Evolutionary conservation across 1,140 invertebrate genomes (phyloP), one percentile per base, ranked within the genome.

Genomic region (Conus ventricosus): DNA sequence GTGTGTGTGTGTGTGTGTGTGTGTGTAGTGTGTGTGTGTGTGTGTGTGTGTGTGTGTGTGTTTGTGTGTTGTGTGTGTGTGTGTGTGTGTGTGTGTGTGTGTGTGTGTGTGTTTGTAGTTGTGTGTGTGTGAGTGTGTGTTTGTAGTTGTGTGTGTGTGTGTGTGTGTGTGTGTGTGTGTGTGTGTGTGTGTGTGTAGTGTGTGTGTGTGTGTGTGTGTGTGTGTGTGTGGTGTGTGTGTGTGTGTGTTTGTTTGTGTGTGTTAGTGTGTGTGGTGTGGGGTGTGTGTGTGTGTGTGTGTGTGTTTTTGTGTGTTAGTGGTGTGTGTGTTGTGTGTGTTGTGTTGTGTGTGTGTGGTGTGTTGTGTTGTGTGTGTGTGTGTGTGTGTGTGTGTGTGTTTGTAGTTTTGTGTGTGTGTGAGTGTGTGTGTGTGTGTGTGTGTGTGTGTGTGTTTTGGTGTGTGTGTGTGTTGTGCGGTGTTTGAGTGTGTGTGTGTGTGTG

Each of bases 171-270:
- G 71, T 20, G 71, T 20, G 71, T 75, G 71, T 25, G 71, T 75
- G 71, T 25, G 71, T 20, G 71, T 20, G 71, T 20, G 71, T 75
- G 71, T 25, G 71, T 75, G 71, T n/a, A 2, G 71, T 75, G 71
- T 75, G 71, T n/a, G 71, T 25, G 71, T 75, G 71, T 20, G 17
- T 20, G 17, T 8, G 17, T 25, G 71, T 75, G 71, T n/a, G 76
- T 80, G 76, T 80, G 76, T 51, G 76, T 80, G 76, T n/a, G 13
- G 54, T 84, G 82, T 27, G 82, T 84, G 82, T 27, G 82, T 84
- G 54, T 17, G 84, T 85, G 51, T 4, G 84, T 85, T 60, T 17
- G 63, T 75, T 15, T 51, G 84, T 53, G 84, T 67, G 10, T 67
- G n/a, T n/a, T n/a, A n/a, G n/a, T n/a, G n/a, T n/a, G n/a, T n/a